These are phyloP conservation scores for Adelosebastes latens DNA, from an alignment of 2,797 vertebrate genomes.

Conservation along the genomic window DNA sequence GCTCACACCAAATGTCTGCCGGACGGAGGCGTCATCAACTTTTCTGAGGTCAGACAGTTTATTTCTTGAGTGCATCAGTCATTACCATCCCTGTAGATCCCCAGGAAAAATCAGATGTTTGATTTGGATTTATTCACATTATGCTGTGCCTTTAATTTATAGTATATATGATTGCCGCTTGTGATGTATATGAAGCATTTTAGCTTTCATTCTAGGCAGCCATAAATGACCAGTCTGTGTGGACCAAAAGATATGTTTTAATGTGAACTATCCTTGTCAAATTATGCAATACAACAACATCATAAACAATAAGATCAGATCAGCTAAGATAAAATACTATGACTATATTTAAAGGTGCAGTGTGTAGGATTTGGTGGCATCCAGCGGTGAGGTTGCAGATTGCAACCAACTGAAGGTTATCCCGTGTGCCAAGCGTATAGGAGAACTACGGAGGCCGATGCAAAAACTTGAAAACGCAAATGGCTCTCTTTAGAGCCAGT, in stretches of 20 bases:
- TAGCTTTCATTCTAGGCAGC: background rate
- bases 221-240: rapidly evolving
- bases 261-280: background rate
- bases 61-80: background rate
- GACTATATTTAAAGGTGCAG: background rate
- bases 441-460: no score
- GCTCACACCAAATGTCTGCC: constrained; percentile 30
- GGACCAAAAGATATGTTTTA: no score
- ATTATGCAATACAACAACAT: background rate
- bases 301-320: background rate
- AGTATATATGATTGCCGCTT: background rate
- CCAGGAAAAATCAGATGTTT: background rate
- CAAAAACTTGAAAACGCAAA: no score
- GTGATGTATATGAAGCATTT: background rate
- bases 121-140: background rate
- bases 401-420: no score
- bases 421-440: no score
- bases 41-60: constrained; percentile 57
- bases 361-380: no score
- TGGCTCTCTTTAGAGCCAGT: no score
- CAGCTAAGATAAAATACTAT: background rate
- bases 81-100: background rate
- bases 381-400: no score
- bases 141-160: background rate
- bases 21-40: constrained; percentile 8